These are phyloP conservation scores for Calliphora vomitoria DNA, from an alignment of 2,888 invertebrate species.

Conservation along the genomic window DNA sequence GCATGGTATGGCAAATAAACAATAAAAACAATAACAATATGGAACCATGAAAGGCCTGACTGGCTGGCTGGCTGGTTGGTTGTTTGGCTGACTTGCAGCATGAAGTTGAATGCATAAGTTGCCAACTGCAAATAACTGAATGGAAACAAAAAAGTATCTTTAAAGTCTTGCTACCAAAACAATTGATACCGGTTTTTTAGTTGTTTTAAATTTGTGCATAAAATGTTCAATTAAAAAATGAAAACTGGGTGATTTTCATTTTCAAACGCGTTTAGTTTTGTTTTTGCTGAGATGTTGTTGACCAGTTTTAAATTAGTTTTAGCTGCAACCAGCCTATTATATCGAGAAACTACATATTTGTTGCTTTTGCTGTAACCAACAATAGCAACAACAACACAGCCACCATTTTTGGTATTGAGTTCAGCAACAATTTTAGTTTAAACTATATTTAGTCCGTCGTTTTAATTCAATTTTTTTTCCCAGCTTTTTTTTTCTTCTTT, in stretches of 20 bases:
- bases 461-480: slow-evolving; percentile 21
- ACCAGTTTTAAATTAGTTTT: slow-evolving; percentile 67
- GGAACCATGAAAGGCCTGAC: slow-evolving; percentile 51
- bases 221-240: slow-evolving; percentile 76
- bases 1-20: slow-evolving; percentile 48
- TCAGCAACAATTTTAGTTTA: slow-evolving; percentile 57
- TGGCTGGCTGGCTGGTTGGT: background rate
- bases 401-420: slow-evolving; percentile 70
- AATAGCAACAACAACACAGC: slow-evolving; percentile 15
- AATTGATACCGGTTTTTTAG: slow-evolving; percentile 77
- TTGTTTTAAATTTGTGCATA: slow-evolving; percentile 47
- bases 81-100: background rate
- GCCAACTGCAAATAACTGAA: background rate
- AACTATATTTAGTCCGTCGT: slow-evolving; percentile 20
- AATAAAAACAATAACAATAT: slow-evolving; percentile 14
- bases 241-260: slow-evolving; percentile 77
- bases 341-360: background rate
- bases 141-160: slow-evolving; percentile 24
- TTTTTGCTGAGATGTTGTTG: slow-evolving; percentile 37
- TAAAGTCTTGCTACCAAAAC: slow-evolving; percentile 66
- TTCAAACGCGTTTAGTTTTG: slow-evolving; percentile 67
- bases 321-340: slow-evolving; percentile 42
- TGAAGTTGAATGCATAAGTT: slow-evolving; percentile 30
- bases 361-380: background rate
- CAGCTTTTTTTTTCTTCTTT: background rate